These are phyloP conservation scores for Cataglyphis altisquamis DNA, from an alignment of 2,888 invertebrate species.

Conservation along the genomic window DNA sequence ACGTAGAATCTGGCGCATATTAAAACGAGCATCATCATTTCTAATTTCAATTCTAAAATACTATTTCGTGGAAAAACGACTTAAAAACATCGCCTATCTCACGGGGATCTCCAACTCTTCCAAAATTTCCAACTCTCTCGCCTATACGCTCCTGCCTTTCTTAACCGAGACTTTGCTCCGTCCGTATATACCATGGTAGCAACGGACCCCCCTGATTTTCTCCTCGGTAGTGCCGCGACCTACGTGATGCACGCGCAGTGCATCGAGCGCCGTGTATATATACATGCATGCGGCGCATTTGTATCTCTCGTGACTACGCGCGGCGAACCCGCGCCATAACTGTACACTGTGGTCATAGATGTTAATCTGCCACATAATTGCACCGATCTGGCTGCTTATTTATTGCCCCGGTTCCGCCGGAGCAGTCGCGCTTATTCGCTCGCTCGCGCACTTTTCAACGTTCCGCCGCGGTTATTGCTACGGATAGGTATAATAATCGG, in stretches of 20 bases:
- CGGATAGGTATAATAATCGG: slow-evolving; percentile 54
- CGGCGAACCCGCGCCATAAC: slow-evolving; percentile 56
- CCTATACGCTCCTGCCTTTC: neutral
- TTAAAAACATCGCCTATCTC: neutral
- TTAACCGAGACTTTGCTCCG: neutral
- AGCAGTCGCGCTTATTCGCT: slow-evolving; percentile 9
- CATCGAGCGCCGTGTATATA: slow-evolving; percentile 26
- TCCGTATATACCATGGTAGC: slow-evolving; percentile 5
- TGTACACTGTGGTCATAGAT: slow-evolving; percentile 66
- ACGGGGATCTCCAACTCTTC: neutral
- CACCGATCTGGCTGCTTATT: slow-evolving; percentile 63
- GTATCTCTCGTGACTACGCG: slow-evolving; percentile 56
- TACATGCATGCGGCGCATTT: slow-evolving; percentile 45
- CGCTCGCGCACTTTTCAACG: slow-evolving; percentile 51
- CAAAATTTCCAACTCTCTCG: neutral
- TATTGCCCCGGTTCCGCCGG: slow-evolving; percentile 56
- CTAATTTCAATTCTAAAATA: neutral
- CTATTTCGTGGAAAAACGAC: neutral
- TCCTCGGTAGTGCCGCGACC: slow-evolving; percentile 44
- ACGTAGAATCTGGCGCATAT: neutral
- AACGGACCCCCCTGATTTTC: slow-evolving; percentile 21
- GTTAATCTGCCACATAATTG: slow-evolving; percentile 72
- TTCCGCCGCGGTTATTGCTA: slow-evolving; percentile 58
- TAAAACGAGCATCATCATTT: neutral
- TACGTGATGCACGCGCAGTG: slow-evolving; percentile 47